Base-by-base conservation (phyloP, 1,140 invertebrate genomes). In the Procambarus virginalis region DNA sequence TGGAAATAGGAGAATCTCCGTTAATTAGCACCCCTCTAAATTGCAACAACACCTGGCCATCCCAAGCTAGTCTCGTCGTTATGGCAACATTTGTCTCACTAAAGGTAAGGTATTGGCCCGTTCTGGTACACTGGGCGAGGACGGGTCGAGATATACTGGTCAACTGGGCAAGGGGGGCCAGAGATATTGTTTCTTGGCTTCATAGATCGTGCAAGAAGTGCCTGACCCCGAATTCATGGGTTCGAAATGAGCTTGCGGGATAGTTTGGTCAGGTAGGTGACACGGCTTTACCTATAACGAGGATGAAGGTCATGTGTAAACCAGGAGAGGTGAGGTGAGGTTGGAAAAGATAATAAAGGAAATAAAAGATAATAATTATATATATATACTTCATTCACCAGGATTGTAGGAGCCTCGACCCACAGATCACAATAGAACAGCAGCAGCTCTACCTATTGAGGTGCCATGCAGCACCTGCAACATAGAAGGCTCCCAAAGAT, bases 41-140 rank as follows among this genome's bases (percentile, higher is more conserved):
- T 34, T 34, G 34, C n/a, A 73, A 12, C n/a, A 4, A 22, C 10
- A 73, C 22, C 68, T 73, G 68, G 68, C n/a, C 10, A 20, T 8
- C 68, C 68, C 68, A 73, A 20, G 68, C 8, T 73, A 73, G 20
- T n/a, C 68, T 20, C 22, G 22, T n/a, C 68, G 22, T 34, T 20
- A 73, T 73, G 68, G 68, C 22, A 73, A 73, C 68, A 73, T 73
- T 73, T 73, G 68, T 73, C 68, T 73, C 68, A 73, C 68, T 73
- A 73, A 73, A 73, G 68, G 68, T 34, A 73, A 73, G 68, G 22
- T 73, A 73, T 73, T 73, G 68, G 68, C 68, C 68, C 22, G 68
- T 73, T 73, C 22, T 22, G 68, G n/a, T 34, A 34, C 68, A 73
- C 68, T 73, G 68, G 68, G 6, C 68, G 5, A 73, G 68, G 22